phyloP scores from a whole-genome alignment of 2,888 invertebrate species.

The Hypsopygia costalis region DNA sequence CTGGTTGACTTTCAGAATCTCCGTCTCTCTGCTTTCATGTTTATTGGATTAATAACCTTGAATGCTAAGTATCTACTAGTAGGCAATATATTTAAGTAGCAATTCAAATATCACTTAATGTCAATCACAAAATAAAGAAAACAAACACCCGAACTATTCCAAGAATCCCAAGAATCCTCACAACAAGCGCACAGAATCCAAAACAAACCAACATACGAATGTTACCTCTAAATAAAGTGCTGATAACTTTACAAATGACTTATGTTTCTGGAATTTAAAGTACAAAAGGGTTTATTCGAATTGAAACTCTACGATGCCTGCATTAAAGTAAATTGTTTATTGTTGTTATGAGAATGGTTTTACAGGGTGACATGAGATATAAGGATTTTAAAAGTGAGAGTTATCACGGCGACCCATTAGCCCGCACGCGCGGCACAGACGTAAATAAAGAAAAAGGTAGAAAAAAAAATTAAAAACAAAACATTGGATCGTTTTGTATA shows the following conservation, averaged over 20 bases:
- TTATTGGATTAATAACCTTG: too few species aligned
- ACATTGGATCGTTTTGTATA: constrained; percentile 34
- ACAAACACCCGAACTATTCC: constrained; percentile 29
- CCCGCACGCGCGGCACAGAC: constrained; percentile 73
- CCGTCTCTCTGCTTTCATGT: too few species aligned
- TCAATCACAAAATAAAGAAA: neutral
- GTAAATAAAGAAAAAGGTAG: constrained; percentile 38
- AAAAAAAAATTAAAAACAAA: constrained; percentile 37
- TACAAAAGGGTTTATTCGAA: constrained; percentile 23
- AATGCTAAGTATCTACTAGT: too few species aligned
- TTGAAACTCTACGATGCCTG: constrained; percentile 20
- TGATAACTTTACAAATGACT: constrained; percentile 78
- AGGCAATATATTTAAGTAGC: too few species aligned
- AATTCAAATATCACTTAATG: too few species aligned
- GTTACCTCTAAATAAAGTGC: constrained; percentile 75
- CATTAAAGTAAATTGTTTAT: constrained; percentile 29
- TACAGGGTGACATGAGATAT: constrained; percentile 64
- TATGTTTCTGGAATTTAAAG: constrained; percentile 74
- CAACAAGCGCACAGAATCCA: constrained; percentile 34
- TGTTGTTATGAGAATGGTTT: constrained; percentile 19
- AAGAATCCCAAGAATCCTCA: constrained; percentile 45
- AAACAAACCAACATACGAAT: constrained; percentile 64
- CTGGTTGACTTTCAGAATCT: too few species aligned
- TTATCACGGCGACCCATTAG: constrained; percentile 77
- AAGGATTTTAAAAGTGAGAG: constrained; percentile 76